Evolutionary conservation across 2,113 vertebrate genomes (phyloP), one percentile per base, ranked within the genome.

Genomic region (Choloepus hoffmanni): DNA sequence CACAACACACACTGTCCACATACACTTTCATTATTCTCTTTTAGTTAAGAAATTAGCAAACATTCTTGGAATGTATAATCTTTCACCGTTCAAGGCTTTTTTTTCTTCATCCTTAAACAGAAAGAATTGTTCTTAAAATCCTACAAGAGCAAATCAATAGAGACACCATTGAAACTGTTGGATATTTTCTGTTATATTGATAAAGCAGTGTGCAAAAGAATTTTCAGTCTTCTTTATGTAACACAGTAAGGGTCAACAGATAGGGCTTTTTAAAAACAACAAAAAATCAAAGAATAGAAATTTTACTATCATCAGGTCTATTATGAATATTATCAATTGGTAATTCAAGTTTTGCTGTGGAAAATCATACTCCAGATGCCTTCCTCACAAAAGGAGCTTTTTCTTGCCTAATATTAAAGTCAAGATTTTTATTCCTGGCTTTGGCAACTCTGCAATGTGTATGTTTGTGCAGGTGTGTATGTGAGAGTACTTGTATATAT

Each of bases 41-140:
- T 43, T 16, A n/a, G 36, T 36, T 33, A 89, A 88, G 89, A 92
- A 89, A 89, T 96, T 72, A 76, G 89, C 73, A 93, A 67, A 90
- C 1, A 6, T 70, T 88, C 68, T 95, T 93, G 89, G 95, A 96
- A 95, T 94, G 92, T 92, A 26, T 60, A 60, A n/a, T 72, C 65
- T 83, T 91, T 87, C 30, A 36, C 26, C 86, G 65, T 19, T 93
- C 65, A 96, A 88, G 85, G 82, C 68, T 96, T 93, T 90, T 96
- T 48, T 77, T 30, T 3, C 18, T 89, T 79, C 58, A 72, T 77
- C 33, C 58, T 90, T 87, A 82, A 62, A 73, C 79, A 91, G 40
- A 92, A 84, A 79, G 63, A 28, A 45, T 85, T 96, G 72, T 91
- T 87, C 15, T 94, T 94, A 83, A 50, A 5, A 60, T 55, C n/a